Evolutionary conservation across 2,113 vertebrate species (phyloP).

Genomic region (Harpagus bidentatus): DNA sequence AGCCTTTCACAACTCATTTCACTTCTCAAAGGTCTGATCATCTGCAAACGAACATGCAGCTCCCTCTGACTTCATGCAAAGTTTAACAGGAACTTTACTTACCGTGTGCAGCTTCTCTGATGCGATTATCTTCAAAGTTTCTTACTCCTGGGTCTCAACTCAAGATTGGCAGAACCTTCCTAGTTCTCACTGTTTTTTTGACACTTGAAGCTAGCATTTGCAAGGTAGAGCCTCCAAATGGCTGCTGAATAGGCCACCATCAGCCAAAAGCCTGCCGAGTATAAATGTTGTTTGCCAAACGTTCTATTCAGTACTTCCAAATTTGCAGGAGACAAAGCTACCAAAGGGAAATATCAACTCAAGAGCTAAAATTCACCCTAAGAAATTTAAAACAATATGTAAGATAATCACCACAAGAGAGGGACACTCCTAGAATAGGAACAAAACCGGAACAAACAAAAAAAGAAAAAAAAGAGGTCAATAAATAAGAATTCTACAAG

Average conservation of each 20-base stretch:
- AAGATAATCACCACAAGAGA: background rate
- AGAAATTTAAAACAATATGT: background rate
- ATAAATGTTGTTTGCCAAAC: constrained; percentile 49
- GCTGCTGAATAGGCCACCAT: background rate
- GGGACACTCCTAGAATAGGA: background rate
- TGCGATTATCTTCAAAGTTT: constrained; percentile 30
- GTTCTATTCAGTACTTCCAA: background rate
- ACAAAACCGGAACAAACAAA: background rate
- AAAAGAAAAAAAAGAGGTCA: background rate
- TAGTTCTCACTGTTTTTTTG: constrained; percentile 17
- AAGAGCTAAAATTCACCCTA: background rate
- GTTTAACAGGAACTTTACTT: constrained; percentile 40
- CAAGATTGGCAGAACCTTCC: constrained; percentile 11
- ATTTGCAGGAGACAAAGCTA: background rate
- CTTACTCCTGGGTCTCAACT: constrained; percentile 48
- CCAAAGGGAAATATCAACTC: background rate
- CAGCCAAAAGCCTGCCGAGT: constrained; percentile 13
- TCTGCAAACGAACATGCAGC: background rate
- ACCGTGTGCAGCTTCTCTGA: background rate
- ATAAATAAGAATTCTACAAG: background rate
- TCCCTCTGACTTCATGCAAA: constrained; percentile 11
- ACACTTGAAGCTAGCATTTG: constrained; percentile 44
- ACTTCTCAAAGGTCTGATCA: background rate
- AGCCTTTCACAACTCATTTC: background rate
- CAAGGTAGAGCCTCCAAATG: constrained; percentile 15